phyloP scores from a whole-genome alignment of 1,140 invertebrate genomes.

The Delia radicum region DNA sequence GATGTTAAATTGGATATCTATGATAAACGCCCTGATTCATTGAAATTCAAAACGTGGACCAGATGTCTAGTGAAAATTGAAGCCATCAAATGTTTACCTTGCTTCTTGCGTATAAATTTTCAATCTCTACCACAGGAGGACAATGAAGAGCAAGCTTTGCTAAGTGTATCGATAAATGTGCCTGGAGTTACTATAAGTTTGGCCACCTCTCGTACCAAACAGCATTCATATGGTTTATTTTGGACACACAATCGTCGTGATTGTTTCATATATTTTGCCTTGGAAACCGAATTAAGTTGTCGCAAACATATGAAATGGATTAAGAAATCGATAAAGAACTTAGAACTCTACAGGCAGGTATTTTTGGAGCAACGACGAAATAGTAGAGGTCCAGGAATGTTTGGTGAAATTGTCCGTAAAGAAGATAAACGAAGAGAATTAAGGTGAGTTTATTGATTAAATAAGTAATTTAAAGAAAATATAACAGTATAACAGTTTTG shows the following conservation, averaged over 20 bases:
- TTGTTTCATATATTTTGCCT: conserved; percentile 51
- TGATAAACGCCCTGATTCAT: conserved; percentile 46
- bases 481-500: too few relatives aligned
- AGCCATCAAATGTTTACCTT: conserved; percentile 54
- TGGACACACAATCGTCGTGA: conserved; percentile 54
- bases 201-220: conserved; percentile 50
- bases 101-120: conserved; percentile 48
- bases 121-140: conserved; percentile 27
- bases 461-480: too few relatives aligned
- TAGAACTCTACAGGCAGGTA: conserved; percentile 49
- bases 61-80: conserved; percentile 52
- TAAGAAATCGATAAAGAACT: conserved; percentile 53
- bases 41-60: conserved; percentile 48
- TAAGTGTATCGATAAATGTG: conserved; percentile 49
- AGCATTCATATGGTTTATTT: conserved; percentile 48
- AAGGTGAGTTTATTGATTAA: conserved; percentile 6
- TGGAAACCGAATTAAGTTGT: conserved; percentile 45
- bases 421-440: neutral
- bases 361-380: conserved; percentile 45
- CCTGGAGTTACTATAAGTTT: conserved; percentile 45
- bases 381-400: conserved; percentile 37
- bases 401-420: neutral
- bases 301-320: conserved; percentile 54
- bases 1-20: conserved; percentile 53
- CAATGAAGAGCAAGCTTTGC: conserved; percentile 10